A percentile compares a stretch with the other conserved stretches of the same genome.
Conservation (phyloP, 1,140 invertebrate genomes). For the Calosoma granatense region DNA sequence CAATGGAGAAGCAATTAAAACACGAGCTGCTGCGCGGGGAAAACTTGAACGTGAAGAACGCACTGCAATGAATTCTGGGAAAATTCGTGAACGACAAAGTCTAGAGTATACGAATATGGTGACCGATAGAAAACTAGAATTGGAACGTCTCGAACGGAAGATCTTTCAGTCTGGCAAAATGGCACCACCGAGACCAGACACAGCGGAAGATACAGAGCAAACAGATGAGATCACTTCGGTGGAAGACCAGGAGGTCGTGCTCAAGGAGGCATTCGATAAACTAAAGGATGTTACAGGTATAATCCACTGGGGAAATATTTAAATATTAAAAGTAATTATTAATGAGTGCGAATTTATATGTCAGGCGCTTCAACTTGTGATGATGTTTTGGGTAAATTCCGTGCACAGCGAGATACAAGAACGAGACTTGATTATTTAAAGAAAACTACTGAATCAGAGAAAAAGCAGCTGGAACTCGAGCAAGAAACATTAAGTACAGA, state of each 20-base stretch:
- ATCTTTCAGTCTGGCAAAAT: conserved; percentile 46
- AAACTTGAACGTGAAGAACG: conserved; percentile 55
- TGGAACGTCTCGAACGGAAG: conserved; percentile 58
- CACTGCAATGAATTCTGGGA: conserved; percentile 48
- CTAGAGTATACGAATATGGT: conserved; percentile 52
- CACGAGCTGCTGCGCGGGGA: conserved; percentile 53
- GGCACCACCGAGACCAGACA: conserved; percentile 19
- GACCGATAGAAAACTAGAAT: conserved; percentile 51
- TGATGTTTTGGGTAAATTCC: conserved; percentile 62
- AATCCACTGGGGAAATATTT: no score
- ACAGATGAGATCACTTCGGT: conserved; percentile 28
- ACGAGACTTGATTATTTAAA: conserved; percentile 56
- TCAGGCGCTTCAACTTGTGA: conserved; percentile 57
- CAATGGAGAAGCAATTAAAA: conserved; percentile 55
- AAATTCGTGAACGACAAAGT: conserved; percentile 50
- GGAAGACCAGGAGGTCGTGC: conserved; percentile 24
- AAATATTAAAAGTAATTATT: background rate
- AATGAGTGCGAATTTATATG: conserved; percentile 8
- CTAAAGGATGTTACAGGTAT: conserved; percentile 61
- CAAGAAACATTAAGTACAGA: conserved; percentile 54
- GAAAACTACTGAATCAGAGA: conserved; percentile 58
- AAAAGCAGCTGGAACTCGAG: conserved; percentile 54
- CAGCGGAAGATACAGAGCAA: conserved; percentile 29
- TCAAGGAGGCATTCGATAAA: conserved; percentile 58
- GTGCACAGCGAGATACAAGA: conserved; percentile 57